Evolutionary conservation across 2,113 vertebrate genomes (phyloP), one percentile per base, ranked within the genome.

Genomic region (Myodes glareolus): DNA sequence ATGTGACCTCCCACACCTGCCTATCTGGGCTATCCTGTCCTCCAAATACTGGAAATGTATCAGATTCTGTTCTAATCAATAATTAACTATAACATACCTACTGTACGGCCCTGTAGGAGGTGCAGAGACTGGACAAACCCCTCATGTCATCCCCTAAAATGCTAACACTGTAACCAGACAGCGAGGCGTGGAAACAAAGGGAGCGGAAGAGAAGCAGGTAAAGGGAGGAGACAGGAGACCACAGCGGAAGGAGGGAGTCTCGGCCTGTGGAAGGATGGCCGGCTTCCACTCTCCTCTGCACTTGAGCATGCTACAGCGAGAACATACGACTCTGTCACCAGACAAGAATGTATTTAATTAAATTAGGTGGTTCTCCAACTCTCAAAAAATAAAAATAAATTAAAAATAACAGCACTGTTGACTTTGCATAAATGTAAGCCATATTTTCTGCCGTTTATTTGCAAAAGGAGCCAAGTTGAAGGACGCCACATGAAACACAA

Each of bases 401-500:
- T 27, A 17, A 61, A 42, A 84, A 63, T 6, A 45, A 65, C 58
- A 31, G 27, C 52, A 63, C 17, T n/a, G 39, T 9, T 75, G 68
- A 50, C 87, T 89, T 95, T 73, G 82, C 36, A 42, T 63, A 55
- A 97, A 82, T 45, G 13, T 29, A 70, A 92, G 72, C 27, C 55
- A 55, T 77, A 42, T 39, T 91, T 92, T 52, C 78, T 91, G 47
- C 36, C 12, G 33, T 94, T 55, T 39, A 68, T 94, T 52, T 85
- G 80, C 42, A 72, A 85, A 92, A 91, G 80, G n/a, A 75, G 52
- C 33, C 93, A 86, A 88, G 65, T 45, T 85, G 65, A 85, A 90
- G 67, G 82, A 68, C 21, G 55, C 52, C 58, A 73, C 42, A 58
- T 52, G 16, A 93, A 94, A 47, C 36, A 29, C 2, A 61, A 6